A percentile compares a stretch with the other conserved stretches of the same genome.
Evolutionary conservation across 2,113 vertebrate genomes (phyloP).

Genomic region (Oreotrochilus melanogaster): DNA sequence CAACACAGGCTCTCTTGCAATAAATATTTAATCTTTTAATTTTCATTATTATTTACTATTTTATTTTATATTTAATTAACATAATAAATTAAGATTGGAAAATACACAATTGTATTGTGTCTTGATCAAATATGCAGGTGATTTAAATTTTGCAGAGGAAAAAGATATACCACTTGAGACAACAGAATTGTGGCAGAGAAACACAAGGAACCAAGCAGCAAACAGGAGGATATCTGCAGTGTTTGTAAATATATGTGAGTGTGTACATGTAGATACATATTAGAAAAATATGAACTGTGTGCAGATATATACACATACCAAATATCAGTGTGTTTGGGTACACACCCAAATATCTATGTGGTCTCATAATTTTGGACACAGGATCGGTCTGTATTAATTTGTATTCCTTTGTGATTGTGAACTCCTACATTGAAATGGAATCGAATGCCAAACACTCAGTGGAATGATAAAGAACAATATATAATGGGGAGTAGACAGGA

Average conservation of each 20-base stretch:
- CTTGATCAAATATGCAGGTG: slow-evolving; percentile 14
- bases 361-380: too few species aligned
- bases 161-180: neutral
- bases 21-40: slow-evolving; percentile 56
- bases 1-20: neutral
- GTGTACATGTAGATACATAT: neutral
- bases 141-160: neutral
- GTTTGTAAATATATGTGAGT: neutral
- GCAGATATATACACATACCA: neutral
- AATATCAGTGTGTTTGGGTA: too few species aligned
- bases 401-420: neutral
- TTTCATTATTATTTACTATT: slow-evolving; percentile 32
- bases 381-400: neutral
- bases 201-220: neutral
- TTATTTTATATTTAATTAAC: slow-evolving; percentile 44
- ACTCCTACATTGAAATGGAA: neutral
- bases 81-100: slow-evolving; percentile 27
- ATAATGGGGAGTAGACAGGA: neutral
- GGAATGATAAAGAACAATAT: neutral
- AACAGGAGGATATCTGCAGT: neutral
- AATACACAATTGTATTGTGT: neutral
- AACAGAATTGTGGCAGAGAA: neutral
- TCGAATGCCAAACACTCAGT: neutral
- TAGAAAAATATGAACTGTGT: neutral
- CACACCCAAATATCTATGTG: neutral